phyloP scores from a whole-genome alignment of 37 sponge, comb jelly and placozoan genomes.

The Trichoplax adhaerens region DNA sequence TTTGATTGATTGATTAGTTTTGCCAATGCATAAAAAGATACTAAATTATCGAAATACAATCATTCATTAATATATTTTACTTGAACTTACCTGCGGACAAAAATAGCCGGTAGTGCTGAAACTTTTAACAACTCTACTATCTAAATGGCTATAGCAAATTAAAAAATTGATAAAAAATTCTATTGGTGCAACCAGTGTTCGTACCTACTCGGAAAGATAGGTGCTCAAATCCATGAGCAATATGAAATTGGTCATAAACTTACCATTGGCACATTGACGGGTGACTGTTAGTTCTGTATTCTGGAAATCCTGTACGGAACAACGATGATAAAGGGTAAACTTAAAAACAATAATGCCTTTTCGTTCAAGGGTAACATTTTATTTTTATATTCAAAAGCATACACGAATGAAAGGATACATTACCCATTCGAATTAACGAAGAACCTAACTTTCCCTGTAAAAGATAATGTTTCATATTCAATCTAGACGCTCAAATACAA shows the following conservation, averaged over 20 bases:
- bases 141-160: constrained; percentile 23
- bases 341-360: background rate
- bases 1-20: background rate
- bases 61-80: constrained; percentile 9
- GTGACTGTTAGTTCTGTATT: constrained; percentile 17
- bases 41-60: background rate
- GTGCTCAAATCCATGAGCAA: too few relatives aligned
- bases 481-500: constrained; percentile 5
- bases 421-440: constrained; percentile 79
- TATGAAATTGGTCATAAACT: background rate
- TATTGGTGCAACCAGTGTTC: too few relatives aligned
- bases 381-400: too few relatives aligned
- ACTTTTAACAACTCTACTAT: constrained; percentile 7
- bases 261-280: constrained; percentile 41
- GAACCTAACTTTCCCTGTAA: constrained; percentile 50
- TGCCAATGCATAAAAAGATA: background rate
- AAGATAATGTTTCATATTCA: background rate
- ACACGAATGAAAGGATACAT: background rate
- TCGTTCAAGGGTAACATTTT: too few relatives aligned
- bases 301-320: constrained; percentile 31
- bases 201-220: too few relatives aligned
- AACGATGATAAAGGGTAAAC: constrained; percentile 1
- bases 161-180: background rate
- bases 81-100: constrained; percentile 60
- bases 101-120: constrained; percentile 39